Conservation (phyloP, 1,140 invertebrate species). For the Pectinophora gossypiella region DNA sequence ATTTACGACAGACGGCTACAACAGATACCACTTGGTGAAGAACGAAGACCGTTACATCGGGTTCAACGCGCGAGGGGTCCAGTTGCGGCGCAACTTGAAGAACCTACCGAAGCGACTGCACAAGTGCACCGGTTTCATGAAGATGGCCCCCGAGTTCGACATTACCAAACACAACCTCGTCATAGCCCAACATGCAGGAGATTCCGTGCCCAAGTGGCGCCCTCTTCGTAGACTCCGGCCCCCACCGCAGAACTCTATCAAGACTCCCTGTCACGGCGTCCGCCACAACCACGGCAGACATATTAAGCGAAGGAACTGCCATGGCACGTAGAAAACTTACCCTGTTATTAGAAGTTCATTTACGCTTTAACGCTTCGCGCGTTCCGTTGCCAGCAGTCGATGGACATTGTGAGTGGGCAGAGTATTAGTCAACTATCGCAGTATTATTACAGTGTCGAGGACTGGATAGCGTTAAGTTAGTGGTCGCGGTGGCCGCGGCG, state of each 20-base stretch:
- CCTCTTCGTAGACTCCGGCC: conserved; percentile 57
- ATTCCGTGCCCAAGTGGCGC: conserved; percentile 39
- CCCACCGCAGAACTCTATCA: conserved; percentile 52
- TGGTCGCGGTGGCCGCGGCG: conserved; percentile 59
- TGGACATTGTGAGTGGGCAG: conserved; percentile 69
- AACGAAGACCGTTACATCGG: conserved; percentile 66
- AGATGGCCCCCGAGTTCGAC: conserved; percentile 62
- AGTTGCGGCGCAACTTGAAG: conserved; percentile 49
- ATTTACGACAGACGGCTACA: conserved; percentile 67
- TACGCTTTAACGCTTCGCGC: conserved; percentile 68
- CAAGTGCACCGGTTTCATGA: conserved; percentile 64
- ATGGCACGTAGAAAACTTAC: conserved; percentile 53
- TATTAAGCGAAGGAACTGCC: conserved; percentile 56
- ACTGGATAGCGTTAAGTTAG: conserved; percentile 70
- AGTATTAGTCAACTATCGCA: conserved; percentile 75
- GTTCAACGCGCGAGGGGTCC: conserved; percentile 59
- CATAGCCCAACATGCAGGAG: conserved; percentile 35
- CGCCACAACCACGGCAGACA: conserved; percentile 61
- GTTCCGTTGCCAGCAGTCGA: conserved; percentile 68
- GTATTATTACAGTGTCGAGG: conserved; percentile 73
- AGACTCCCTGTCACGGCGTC: conserved; percentile 47
- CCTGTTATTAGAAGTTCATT: conserved; percentile 53
- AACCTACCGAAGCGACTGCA: conserved; percentile 41
- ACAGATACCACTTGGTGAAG: conserved; percentile 61
- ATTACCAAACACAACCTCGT: conserved; percentile 55